These are phyloP conservation scores for Otolemur garnettii DNA, from an alignment of 2,113 vertebrate species.

Conservation along the genomic window DNA sequence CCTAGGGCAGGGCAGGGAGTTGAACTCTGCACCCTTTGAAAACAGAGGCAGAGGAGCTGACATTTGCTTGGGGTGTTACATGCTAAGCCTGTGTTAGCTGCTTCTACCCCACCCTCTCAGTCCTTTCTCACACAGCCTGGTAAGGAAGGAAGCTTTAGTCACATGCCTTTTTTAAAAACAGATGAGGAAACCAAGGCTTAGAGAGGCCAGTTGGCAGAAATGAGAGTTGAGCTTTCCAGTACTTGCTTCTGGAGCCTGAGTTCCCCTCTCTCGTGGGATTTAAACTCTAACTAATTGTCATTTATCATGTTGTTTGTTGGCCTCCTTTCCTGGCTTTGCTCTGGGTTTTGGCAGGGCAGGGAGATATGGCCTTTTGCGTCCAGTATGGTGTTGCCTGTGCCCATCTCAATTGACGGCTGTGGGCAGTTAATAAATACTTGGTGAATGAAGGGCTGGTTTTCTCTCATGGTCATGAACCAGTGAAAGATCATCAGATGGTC, in stretches of 20 bases:
- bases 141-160: background rate
- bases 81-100: background rate
- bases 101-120: background rate
- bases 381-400: too few relatives aligned
- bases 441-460: constrained; percentile 29
- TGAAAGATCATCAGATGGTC: background rate
- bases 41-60: background rate
- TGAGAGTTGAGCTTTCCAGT: background rate
- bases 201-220: constrained; percentile 22
- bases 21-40: background rate
- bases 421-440: background rate
- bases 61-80: background rate
- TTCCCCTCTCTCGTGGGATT: background rate
- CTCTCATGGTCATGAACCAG: background rate
- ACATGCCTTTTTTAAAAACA: constrained; percentile 24
- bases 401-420: background rate
- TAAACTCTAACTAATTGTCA: background rate
- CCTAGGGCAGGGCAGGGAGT: background rate
- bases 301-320: background rate
- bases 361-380: background rate
- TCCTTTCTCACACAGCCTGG: background rate
- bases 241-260: background rate
- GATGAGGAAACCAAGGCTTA: constrained; percentile 21
- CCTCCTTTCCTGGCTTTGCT: background rate
- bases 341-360: background rate